Evolutionary conservation across 2,113 vertebrate genomes (phyloP), one percentile per base, ranked within the genome.

Genomic region (Platichthys stellatus): DNA sequence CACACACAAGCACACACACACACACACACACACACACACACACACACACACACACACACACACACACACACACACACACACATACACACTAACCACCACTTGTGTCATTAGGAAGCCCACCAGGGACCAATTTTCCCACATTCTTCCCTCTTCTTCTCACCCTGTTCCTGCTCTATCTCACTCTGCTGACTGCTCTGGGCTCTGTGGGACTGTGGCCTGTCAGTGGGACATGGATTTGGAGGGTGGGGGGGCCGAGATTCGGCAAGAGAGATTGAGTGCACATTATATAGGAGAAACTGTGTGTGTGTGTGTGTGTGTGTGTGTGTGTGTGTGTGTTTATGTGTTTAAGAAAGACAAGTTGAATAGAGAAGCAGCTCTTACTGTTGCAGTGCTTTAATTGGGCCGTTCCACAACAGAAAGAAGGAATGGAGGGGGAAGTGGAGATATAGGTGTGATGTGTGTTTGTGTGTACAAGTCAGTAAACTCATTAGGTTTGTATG

Each of bases 61-160:
- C 71, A 51, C n/a, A 49, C 47, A 49, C 24, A 60, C 58, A 62
- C 51, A 68, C 68, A 60, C n/a, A 65, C 62, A 51, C 11, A 49
- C 21, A 8, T 31, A 72, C 21, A 17, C 73, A 70, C 69, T 69
- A 79, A 81, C 73, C 64, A 68, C 75, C 71, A 71, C 78, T 75
- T 18, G 49, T 79, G 77, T 71, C 78, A 80, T 80, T 62, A 82
- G 71, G 61, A 80, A 86, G 47, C 82, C 83, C 90, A 83, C 85
- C 4, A 49, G 92, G 81, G 91, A 90, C 90, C 90, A 93, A 92
- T 91, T 92, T 90, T 72, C 84, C 78, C 81, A 82, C 78, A 83
- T 70, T 68, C 53, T 69, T 81, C 58, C 60, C 69, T 78, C 38
- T 66, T 74, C 65, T 65, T 79, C 83, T 89, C 88, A 77, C 83